Evolutionary conservation across 2,113 vertebrate species (phyloP), one percentile per base, ranked within the genome.

Genomic region (Amblyornis subalaris): DNA sequence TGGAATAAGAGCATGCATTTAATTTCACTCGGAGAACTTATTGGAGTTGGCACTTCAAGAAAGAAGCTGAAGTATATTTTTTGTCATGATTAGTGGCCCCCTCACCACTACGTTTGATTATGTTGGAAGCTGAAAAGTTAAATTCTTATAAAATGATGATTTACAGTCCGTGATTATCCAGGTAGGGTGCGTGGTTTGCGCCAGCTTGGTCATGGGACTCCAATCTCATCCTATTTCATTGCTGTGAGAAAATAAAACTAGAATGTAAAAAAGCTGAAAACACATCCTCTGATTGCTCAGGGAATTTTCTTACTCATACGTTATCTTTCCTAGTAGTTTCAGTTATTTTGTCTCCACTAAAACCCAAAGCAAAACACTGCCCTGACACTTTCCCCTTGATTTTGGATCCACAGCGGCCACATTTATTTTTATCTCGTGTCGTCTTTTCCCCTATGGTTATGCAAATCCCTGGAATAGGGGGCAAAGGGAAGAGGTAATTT

Each of bases 31-130:
- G 40, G 96, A 95, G 96, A 98, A 97, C 96, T 97, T 98, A 98
- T 97, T 98, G 97, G 98, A 97, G 97, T 98, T 98, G 98, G 98
- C 98, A 97, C 95, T 91, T 85, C 95, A 98, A 98, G 96, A 98
- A 98, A 98, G 97, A 97, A 96, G 96, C 97, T 95, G 91, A 96
- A 98, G 97, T 97, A 97, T 97, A 98, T 97, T 98, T 98, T 98
- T 98, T 98, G 97, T 98, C 97, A 66, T 97, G 97, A 98, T 98
- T 98, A 98, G 97, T 96, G 94, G 96, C 96, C 97, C 94, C 96
- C 96, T 97, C 90, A 92, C 97, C 97, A 97, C 96, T 94, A 86
- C 48, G n/a, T 97, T 96, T 98, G 97, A 97, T 98, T 98, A 96
- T 97, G 97, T 98, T 98, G 98, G 97, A 98, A 97, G 96, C 28